A percentile compares a stretch with the other conserved stretches of the same genome.
These are phyloP conservation scores for Papilio dardanus DNA, from an alignment of 1,140 invertebrate genomes.

Conservation along the genomic window DNA sequence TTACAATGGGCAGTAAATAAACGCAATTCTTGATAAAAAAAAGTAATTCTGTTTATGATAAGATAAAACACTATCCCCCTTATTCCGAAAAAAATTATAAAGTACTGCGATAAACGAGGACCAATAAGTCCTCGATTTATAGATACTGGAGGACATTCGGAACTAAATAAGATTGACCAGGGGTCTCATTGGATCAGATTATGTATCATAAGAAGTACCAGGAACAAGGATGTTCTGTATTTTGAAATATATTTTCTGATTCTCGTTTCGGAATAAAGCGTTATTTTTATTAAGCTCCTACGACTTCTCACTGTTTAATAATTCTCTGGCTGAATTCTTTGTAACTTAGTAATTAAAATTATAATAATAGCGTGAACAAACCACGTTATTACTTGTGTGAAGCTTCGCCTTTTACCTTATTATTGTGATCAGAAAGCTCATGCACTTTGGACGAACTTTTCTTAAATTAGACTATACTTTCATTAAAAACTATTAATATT, in stretches of 20 bases:
- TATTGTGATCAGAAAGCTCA: background rate
- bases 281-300: constrained; percentile 23
- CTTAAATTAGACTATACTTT: background rate
- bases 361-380: constrained; percentile 9
- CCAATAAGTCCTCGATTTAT: no score
- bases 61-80: constrained; percentile 51
- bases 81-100: no score
- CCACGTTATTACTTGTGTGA: background rate
- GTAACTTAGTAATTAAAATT: background rate
- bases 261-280: no score
- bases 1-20: constrained; percentile 57
- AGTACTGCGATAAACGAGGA: no score
- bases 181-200: no score
- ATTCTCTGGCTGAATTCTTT: background rate
- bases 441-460: background rate
- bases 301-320: background rate
- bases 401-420: background rate
- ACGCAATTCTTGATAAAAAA: constrained; percentile 56
- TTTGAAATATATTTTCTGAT: no score
- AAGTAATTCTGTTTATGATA: constrained; percentile 56
- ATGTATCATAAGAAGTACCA: no score
- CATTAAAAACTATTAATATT: no score
- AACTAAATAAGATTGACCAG: no score
- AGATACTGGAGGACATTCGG: no score
- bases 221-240: no score